Evolutionary conservation across 2,888 invertebrate genomes (phyloP), one percentile per base, ranked within the genome.

Genomic region (Hololepta plana): DNA sequence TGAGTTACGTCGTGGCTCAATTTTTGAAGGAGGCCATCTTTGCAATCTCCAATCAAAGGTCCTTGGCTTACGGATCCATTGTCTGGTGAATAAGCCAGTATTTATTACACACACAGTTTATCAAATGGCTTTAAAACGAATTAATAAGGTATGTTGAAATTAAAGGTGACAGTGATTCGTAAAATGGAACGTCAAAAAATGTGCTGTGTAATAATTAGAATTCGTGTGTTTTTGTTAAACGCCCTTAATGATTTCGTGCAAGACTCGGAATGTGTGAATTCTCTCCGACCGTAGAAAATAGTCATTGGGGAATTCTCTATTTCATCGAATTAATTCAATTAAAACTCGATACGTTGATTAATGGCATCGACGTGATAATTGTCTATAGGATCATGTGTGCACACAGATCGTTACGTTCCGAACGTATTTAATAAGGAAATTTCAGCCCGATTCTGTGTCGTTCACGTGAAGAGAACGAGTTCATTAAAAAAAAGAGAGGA

Each of bases 71-170:
- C 70, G 67, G 68, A 72, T 72, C 70, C 72, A 72, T 72, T 73
- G 72, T 72, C 71, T 72, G 70, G 70, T 72, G 67, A 65, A 67
- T 24, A 68, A 68, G 66, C 67, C 70, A 70, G 71, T 68, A 65
- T 66, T 67, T 65, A 69, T 66, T 65, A 67, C 10, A 62, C 60
- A 64, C 61, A 62, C 62, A 64, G 40, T 45, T 60, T 63, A 62
- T 64, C 67, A 72, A 74, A 85, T 85, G 85, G 85, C 85, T 73
- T 80, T 85, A 79, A 85, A 85, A 77, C 77, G 85, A 80, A 85
- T 85, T 73, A 85, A 85, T 74, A 85, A 85, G 84, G 80, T 80
- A 72, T 58, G 73, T 71, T 61, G 57, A 50, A 45, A 45, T 43
- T 42, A 37, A 32, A 39, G 37, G 33, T 40, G 37, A 31, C 38